Evolutionary conservation across 2,797 vertebrate genomes (phyloP).

Genomic region (Lepilemur ruficaudatus): DNA sequence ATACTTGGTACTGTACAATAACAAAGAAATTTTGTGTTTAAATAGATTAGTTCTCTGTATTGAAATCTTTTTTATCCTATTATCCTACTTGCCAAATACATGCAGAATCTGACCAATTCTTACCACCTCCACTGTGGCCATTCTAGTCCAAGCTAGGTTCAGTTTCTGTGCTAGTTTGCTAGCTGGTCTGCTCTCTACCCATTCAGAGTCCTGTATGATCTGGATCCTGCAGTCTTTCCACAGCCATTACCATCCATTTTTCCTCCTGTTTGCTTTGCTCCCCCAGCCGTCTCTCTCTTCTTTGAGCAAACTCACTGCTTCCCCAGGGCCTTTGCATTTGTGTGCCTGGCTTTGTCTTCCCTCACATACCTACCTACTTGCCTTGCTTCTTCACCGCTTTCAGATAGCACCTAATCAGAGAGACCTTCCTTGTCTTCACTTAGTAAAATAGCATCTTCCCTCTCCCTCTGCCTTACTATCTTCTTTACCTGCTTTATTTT

Average conservation of each 20-base stretch:
- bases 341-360: background rate
- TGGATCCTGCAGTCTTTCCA: background rate
- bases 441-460: background rate
- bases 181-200: background rate
- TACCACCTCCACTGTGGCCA: background rate
- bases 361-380: background rate
- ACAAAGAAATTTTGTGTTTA: constrained; percentile 10
- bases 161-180: background rate
- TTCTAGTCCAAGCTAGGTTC: background rate
- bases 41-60: background rate
- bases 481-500: background rate
- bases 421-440: background rate
- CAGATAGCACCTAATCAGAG: background rate
- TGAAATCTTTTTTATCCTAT: background rate
- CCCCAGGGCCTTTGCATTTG: background rate
- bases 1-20: background rate
- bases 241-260: background rate
- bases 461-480: background rate
- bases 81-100: background rate
- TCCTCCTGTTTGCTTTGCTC: background rate
- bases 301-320: background rate
- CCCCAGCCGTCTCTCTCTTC: background rate
- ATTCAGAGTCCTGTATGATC: background rate
- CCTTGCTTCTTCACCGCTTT: background rate
- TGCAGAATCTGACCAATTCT: background rate